These are phyloP conservation scores for Abrostola triplasia DNA, from an alignment of 2,888 invertebrate species.

Conservation along the genomic window DNA sequence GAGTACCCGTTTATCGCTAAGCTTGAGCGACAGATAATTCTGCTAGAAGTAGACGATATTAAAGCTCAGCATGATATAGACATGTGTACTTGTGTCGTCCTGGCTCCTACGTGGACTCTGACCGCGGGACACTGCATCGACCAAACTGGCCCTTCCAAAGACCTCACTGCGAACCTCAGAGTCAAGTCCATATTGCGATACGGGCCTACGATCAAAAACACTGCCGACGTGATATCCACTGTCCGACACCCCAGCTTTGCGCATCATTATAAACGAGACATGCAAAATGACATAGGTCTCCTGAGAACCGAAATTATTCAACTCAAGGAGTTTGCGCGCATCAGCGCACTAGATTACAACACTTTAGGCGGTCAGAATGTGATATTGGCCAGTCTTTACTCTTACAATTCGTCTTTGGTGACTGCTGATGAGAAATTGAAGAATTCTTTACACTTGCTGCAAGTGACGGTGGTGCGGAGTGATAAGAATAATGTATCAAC, in stretches of 20 bases:
- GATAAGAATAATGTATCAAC: slow-evolving; percentile 9
- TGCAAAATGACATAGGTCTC: slow-evolving; percentile 34
- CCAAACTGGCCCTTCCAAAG: slow-evolving; percentile 16
- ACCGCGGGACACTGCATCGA: slow-evolving; percentile 38
- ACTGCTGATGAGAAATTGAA: not conserved
- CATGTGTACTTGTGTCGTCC: slow-evolving; percentile 25
- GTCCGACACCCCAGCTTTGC: slow-evolving; percentile 25
- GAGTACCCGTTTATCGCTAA: slow-evolving; percentile 35
- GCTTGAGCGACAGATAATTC: slow-evolving; percentile 31
- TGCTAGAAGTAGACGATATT: slow-evolving; percentile 7
- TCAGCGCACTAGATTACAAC: slow-evolving; percentile 32
- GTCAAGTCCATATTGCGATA: slow-evolving; percentile 31
- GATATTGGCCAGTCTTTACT: slow-evolving; percentile 13
- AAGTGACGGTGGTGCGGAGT: slow-evolving; percentile 19
- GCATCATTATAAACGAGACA: slow-evolving; percentile 7
- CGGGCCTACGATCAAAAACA: slow-evolving; percentile 11
- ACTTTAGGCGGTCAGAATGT: slow-evolving; percentile 14
- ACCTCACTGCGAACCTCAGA: slow-evolving; percentile 19
- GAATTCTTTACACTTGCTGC: slow-evolving; percentile 10
- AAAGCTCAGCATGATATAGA: slow-evolving; percentile 22
- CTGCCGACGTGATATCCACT: slow-evolving; percentile 18
- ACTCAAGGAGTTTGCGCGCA: slow-evolving; percentile 15
- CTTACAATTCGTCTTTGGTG: slow-evolving; percentile 2
- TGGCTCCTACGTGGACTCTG: slow-evolving; percentile 24
- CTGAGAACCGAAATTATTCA: slow-evolving; percentile 20